Conservation (phyloP, 2,797 vertebrate species). For the Bothrops alternatus region DNA sequence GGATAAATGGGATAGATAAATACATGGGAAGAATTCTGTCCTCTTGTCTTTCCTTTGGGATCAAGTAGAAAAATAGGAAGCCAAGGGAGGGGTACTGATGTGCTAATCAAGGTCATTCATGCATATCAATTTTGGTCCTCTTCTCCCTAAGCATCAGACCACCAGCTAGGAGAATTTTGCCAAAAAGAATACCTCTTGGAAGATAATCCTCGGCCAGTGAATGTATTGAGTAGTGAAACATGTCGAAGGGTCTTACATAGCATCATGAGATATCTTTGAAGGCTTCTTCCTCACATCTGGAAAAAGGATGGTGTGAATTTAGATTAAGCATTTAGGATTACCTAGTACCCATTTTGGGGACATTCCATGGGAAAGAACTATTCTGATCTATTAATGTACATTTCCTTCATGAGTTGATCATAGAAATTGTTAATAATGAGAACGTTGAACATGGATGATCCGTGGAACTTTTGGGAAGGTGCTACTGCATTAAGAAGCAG, state of each 20-base stretch:
- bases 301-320: not conserved
- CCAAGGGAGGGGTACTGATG: no score
- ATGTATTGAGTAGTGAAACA: not conserved
- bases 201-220: not conserved
- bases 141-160: no score
- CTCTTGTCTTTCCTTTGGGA: no score
- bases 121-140: no score
- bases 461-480: slow-evolving; percentile 26
- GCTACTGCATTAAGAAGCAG: slow-evolving; percentile 21
- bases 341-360: not conserved
- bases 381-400: not conserved
- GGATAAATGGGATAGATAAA: no score
- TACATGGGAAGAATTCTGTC: no score
- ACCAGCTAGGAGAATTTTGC: no score
- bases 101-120: no score
- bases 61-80: no score
- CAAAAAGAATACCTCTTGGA: no score
- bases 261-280: not conserved
- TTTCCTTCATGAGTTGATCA: slow-evolving; percentile 23
- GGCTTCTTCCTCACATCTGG: not conserved
- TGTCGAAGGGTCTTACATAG: not conserved
- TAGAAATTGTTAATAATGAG: slow-evolving; percentile 21
- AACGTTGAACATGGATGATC: slow-evolving; percentile 50
- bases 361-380: not conserved
- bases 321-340: not conserved